Evolutionary conservation across 1,140 invertebrate genomes (phyloP).

Genomic region (Cepaea nemoralis): DNA sequence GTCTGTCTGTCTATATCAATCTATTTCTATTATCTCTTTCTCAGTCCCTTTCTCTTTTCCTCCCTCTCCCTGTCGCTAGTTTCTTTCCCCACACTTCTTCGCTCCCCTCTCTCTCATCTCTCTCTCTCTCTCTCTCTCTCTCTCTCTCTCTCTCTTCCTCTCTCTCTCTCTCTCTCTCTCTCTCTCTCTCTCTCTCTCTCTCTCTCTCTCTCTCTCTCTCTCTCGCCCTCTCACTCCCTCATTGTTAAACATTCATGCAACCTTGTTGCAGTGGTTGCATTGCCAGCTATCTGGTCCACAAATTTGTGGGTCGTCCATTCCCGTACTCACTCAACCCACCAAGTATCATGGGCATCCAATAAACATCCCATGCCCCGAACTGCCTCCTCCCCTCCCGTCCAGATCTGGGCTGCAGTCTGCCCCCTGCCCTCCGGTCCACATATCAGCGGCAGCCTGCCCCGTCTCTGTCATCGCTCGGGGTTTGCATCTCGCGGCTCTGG

Average conservation of each 20-base stretch:
- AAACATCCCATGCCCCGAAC: neutral
- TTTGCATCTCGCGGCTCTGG: neutral
- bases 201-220: no score
- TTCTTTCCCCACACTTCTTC: no score
- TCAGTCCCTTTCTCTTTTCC: neutral
- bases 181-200: neutral
- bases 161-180: slow-evolving; percentile 19
- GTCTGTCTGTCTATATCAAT: no score
- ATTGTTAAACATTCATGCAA: no score
- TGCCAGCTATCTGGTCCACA: no score
- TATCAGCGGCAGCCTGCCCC: neutral
- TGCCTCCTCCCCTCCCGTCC: neutral
- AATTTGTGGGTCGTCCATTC: no score
- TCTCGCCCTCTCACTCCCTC: neutral
- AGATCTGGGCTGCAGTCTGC: neutral
- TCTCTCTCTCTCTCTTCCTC: slow-evolving; percentile 23
- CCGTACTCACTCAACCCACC: no score
- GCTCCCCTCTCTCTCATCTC: neutral
- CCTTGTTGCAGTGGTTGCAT: no score
- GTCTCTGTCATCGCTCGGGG: slow-evolving; percentile 7
- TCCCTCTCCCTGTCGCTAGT: neutral
- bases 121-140: neutral
- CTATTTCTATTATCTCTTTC: no score
- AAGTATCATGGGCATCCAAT: no score
- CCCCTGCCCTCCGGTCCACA: neutral